Evolutionary conservation across 2,888 invertebrate species (phyloP).

Genomic region (Lasius fuliginosus): DNA sequence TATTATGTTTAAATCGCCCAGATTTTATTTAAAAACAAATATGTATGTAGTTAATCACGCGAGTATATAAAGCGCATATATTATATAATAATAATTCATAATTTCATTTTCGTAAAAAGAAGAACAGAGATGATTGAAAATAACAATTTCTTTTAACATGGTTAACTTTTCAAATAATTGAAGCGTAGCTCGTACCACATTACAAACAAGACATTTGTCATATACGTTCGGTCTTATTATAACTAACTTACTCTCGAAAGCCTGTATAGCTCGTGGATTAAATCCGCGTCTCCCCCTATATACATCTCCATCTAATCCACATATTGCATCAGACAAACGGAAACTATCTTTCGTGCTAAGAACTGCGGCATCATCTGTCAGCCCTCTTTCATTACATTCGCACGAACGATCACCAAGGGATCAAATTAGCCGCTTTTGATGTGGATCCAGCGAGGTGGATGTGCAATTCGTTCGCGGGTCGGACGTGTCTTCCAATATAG

Average conservation of each 20-base stretch:
- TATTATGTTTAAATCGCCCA: not conserved
- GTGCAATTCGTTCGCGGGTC: conserved; percentile 64
- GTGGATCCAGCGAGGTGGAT: conserved; percentile 66
- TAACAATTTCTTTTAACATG: not conserved
- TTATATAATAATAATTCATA: conserved; percentile 5
- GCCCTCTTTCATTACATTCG: conserved; percentile 73
- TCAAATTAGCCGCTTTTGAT: conserved; percentile 82
- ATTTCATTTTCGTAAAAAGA: not conserved
- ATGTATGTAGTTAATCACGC: not conserved
- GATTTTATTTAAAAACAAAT: not conserved
- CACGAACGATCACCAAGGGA: conserved; percentile 73
- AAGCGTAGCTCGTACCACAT: not conserved
- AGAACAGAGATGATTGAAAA: not conserved
- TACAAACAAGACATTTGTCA: not conserved
- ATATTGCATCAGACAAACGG: conserved; percentile 42
- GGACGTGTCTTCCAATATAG: conserved; percentile 59
- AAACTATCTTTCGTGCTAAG: conserved; percentile 46
- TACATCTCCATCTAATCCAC: conserved; percentile 19
- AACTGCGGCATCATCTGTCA: conserved; percentile 33
- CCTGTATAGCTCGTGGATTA: conserved; percentile 10
- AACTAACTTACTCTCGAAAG: not conserved
- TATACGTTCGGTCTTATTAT: not conserved
- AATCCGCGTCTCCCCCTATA: not conserved
- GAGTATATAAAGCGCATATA: not conserved
- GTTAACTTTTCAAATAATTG: not conserved